Conservation (phyloP, 2,113 vertebrate genomes). For the rat (Rattus norvegicus) region GRCr8 NC_086026.1:77435001-77435500, state of each 20-base stretch:
- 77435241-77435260: background rate
- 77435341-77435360: background rate
- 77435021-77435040: conserved; percentile 6
- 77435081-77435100: conserved; percentile 17
- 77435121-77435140: background rate
- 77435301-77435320: background rate
- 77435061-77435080: background rate
- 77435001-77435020: background rate
- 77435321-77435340: background rate
- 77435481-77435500: background rate
- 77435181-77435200: background rate
- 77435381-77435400: background rate
- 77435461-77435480: background rate
- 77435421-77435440: background rate
- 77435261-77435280: background rate
- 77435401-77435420: background rate
- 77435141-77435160: background rate
- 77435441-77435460: background rate
- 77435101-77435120: background rate
- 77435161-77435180: background rate
- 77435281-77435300: background rate
- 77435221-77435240: background rate
- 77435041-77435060: background rate
- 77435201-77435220: background rate
- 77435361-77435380: conserved; percentile 17